Base-by-base conservation (phyloP, 2,888 invertebrate genomes). In the Tiliacea aurago region DNA sequence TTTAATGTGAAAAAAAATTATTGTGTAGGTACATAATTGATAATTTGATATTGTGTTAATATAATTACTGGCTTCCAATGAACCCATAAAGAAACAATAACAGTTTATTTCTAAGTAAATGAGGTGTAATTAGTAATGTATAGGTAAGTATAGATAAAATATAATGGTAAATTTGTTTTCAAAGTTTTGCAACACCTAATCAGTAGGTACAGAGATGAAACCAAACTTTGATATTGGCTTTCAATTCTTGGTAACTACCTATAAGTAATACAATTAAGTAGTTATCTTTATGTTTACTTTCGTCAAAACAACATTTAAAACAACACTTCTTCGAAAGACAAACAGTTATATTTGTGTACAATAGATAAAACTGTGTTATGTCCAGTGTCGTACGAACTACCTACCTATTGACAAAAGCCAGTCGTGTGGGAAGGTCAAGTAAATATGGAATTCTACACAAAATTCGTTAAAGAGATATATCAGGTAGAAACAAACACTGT, bases 361-460 rank as follows among this genome's bases (percentile, higher is more conserved):
- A 73, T 49, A 59, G 65, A 77, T 77, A 74, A 74, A 55, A 37
- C 23, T 62, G 59, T 79, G 74, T 68, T 41, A 43, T 41, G 23
- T 28, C 18, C 45, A 63, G 18, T 62, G 28, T 53, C 47, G 47
- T 10, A 41, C 11, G 43, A 56, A 53, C 63, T 23, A 43, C 7
- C 49, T 51, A 51, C 47, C 18, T 76, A 69, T 77, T 80, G 81
- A 82, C 71, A 84, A 84, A 73, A 62, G 11, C 59, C 53, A 68
- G n/a, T 53, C 56, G 51, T 69, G 56, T 58, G 63, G 70, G 71
- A 72, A 84, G 78, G 84, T 82, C 71, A 84, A 81, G 58, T 61
- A 70, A 70, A 64, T 74, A 72, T 64, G 63, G 81, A 69, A 61
- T 78, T 71, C 63, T 61, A 51, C 66, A 53, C 59, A 53, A 59